Percentiles rank a stretch among this genome's conserved stretches.
Evolutionary conservation across 2,113 vertebrate species (phyloP).

Genomic region (Campylomormyrus tamandua): DNA sequence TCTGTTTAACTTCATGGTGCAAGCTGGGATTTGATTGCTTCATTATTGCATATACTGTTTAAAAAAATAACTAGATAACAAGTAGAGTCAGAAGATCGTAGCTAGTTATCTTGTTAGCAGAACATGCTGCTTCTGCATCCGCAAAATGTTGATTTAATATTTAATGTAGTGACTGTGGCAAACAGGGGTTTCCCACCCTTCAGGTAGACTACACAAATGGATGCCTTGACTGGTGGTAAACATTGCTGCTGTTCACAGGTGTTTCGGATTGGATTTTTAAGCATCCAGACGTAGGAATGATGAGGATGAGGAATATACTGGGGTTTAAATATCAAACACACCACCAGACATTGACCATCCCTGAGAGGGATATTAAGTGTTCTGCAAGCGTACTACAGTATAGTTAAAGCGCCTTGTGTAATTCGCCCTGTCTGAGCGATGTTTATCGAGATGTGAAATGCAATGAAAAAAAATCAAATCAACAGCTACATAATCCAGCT

Average conservation of each 20-base stretch:
- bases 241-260: background rate
- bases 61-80: background rate
- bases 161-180: background rate
- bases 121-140: background rate
- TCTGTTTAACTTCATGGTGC: background rate
- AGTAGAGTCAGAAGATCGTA: background rate
- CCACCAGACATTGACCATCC: background rate
- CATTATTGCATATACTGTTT: background rate
- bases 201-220: background rate
- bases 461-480: background rate
- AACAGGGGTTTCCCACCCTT: background rate
- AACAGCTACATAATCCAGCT: background rate
- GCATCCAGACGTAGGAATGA: background rate
- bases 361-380: background rate
- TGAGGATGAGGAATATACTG: background rate
- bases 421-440: background rate
- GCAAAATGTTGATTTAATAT: background rate
- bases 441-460: background rate
- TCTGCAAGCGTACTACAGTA: background rate
- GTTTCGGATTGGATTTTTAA: background rate
- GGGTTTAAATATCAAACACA: background rate
- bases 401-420: background rate
- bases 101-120: background rate
- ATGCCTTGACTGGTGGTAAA: background rate
- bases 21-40: background rate